A percentile compares a stretch with the other conserved stretches of the same genome.
phyloP scores from a whole-genome alignment of 1,140 invertebrate species.

The Leptinotarsa texana region DNA sequence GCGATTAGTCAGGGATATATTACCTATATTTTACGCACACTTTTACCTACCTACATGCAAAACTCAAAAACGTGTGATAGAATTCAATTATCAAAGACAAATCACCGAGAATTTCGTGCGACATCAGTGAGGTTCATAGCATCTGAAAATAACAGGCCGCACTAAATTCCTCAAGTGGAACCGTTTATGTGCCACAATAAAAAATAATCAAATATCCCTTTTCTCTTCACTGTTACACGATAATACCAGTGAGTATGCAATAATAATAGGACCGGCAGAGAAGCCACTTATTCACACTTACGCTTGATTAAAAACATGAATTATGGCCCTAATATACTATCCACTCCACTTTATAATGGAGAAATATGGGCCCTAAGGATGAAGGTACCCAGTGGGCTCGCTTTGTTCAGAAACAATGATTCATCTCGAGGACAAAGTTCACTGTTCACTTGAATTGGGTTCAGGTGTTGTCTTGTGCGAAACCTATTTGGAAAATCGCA shows the following conservation, averaged over 20 bases:
- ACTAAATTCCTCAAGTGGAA: not conserved
- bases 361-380: slow-evolving; percentile 18
- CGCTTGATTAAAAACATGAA: slow-evolving; percentile 35
- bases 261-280: slow-evolving; percentile 16
- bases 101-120: too few species aligned
- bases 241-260: slow-evolving; percentile 13
- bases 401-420: slow-evolving; percentile 20
- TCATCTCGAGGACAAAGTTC: slow-evolving; percentile 23
- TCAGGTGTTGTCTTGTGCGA: not conserved
- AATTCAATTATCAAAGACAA: too few species aligned
- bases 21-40: too few species aligned
- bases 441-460: slow-evolving; percentile 7
- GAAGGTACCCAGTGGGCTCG: not conserved
- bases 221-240: not conserved
- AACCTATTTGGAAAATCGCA: too few species aligned
- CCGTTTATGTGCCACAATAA: not conserved
- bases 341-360: slow-evolving; percentile 13
- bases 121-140: not conserved
- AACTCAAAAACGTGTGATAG: too few species aligned
- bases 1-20: too few species aligned
- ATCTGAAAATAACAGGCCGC: not conserved
- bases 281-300: slow-evolving; percentile 31
- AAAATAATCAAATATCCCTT: not conserved
- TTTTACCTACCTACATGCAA: too few species aligned
- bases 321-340: slow-evolving; percentile 26